These are phyloP conservation scores for Gryllus longicercus DNA, from an alignment of 2,888 invertebrate genomes.

Conservation along the genomic window DNA sequence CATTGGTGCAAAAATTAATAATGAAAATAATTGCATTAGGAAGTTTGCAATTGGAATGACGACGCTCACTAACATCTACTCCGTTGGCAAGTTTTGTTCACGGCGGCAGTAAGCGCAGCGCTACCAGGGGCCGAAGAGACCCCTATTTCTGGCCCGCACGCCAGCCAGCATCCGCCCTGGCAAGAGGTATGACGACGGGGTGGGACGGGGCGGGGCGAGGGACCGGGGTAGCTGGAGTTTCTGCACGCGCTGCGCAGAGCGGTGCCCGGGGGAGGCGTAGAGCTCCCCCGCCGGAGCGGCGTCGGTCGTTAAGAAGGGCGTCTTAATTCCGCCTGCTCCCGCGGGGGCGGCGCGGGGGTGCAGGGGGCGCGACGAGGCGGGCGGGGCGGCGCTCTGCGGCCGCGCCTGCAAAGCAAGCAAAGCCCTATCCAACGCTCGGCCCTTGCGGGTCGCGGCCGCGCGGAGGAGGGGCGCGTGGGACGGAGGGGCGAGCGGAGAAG, in stretches of 20 bases:
- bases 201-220: background rate
- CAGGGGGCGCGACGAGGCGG: background rate
- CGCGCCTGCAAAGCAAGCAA: conserved; percentile 8
- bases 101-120: no score
- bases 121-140: no score
- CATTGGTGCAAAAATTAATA: no score
- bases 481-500: background rate
- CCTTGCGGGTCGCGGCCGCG: background rate
- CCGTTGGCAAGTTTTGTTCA: no score
- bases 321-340: background rate
- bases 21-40: no score
- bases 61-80: no score
- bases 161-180: no score
- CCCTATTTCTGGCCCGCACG: no score
- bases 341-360: background rate
- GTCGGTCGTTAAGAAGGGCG: conserved; percentile 17
- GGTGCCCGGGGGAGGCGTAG: background rate
- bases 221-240: background rate
- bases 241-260: conserved; percentile 5
- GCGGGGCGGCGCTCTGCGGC: background rate
- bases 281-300: background rate
- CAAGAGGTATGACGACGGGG: no score
- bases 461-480: no score
- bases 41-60: no score
- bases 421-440: background rate